phyloP scores from a whole-genome alignment of 2,797 vertebrate species.

The Ispidina lecontei region DNA sequence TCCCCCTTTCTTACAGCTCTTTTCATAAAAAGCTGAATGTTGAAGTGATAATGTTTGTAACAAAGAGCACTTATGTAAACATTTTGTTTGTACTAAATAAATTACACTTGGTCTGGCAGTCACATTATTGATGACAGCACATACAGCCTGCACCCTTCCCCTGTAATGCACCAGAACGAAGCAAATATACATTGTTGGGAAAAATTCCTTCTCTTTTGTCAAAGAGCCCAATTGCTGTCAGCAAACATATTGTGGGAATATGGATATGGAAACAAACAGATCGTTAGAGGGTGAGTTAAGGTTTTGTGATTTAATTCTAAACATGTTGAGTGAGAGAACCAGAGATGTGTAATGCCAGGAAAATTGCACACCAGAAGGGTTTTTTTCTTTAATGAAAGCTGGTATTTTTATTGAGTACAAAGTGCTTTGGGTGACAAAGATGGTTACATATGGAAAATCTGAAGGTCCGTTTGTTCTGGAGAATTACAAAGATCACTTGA shows the following conservation, averaged over 20 bases:
- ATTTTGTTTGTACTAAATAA: conserved; percentile 29
- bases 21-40: conserved; percentile 10
- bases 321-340: conserved; percentile 56
- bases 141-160: conserved; percentile 8
- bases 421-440: conserved; percentile 47
- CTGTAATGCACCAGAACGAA: background rate
- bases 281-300: conserved; percentile 69
- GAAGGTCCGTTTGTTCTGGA: conserved; percentile 38
- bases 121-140: conserved; percentile 36
- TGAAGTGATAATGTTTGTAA: conserved; percentile 23
- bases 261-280: conserved; percentile 65
- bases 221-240: conserved; percentile 64
- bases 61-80: conserved; percentile 36
- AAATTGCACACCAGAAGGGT: background rate
- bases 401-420: conserved; percentile 56
- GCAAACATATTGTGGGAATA: conserved; percentile 67
- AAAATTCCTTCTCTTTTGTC: conserved; percentile 43
- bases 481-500: background rate
- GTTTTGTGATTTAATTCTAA: conserved; percentile 63
- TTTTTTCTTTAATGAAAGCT: conserved; percentile 9
- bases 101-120: conserved; percentile 10
- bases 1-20: conserved; percentile 40
- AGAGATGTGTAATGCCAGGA: conserved; percentile 16
- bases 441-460: conserved; percentile 39
- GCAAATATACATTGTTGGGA: conserved; percentile 32